These are phyloP conservation scores for Stegana nigrithorax DNA, from an alignment of 2,888 invertebrate genomes.

Conservation along the genomic window DNA sequence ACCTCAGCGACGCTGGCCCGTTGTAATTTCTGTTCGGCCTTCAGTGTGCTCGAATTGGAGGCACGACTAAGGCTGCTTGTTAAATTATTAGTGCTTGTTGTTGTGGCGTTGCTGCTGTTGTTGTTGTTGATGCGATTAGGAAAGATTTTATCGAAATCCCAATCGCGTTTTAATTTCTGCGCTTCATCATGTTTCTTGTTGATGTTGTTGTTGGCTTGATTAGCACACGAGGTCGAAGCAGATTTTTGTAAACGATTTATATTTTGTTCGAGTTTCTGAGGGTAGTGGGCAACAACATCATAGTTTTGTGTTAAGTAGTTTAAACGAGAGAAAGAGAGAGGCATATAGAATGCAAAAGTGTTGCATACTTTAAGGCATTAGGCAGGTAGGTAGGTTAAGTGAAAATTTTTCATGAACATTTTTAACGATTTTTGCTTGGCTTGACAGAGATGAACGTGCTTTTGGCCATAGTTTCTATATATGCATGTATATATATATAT, in stretches of 20 bases:
- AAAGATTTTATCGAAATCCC: constrained; percentile 90
- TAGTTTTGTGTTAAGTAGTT: constrained; percentile 11
- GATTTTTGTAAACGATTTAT: constrained; percentile 64
- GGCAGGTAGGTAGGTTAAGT: not conserved
- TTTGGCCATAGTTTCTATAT: constrained; percentile 29
- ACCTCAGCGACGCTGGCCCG: constrained; percentile 63
- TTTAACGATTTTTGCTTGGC: constrained; percentile 24
- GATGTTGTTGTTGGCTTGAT: constrained; percentile 67
- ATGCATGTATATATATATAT: constrained; percentile 11
- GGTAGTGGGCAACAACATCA: constrained; percentile 18
- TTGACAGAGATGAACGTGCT: constrained; percentile 9
- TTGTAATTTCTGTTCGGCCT: constrained; percentile 64
- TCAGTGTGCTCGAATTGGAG: constrained; percentile 68
- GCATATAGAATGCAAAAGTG: constrained; percentile 3
- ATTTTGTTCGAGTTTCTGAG: constrained; percentile 65
- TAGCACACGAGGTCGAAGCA: constrained; percentile 63
- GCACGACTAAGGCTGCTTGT: constrained; percentile 55
- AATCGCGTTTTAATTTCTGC: constrained; percentile 80
- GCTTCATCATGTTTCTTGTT: constrained; percentile 73
- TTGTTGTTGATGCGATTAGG: constrained; percentile 67
- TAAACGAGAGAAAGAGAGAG: constrained; percentile 1
- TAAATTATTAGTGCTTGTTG: too few species aligned
- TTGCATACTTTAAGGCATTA: constrained; percentile 3
- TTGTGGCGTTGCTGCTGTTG: constrained; percentile 29
- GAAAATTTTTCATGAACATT: constrained; percentile 51